Evolutionary conservation across 2,797 vertebrate species (phyloP), one percentile per base, ranked within the genome.

Genomic region (Neosalanx taihuensis): DNA sequence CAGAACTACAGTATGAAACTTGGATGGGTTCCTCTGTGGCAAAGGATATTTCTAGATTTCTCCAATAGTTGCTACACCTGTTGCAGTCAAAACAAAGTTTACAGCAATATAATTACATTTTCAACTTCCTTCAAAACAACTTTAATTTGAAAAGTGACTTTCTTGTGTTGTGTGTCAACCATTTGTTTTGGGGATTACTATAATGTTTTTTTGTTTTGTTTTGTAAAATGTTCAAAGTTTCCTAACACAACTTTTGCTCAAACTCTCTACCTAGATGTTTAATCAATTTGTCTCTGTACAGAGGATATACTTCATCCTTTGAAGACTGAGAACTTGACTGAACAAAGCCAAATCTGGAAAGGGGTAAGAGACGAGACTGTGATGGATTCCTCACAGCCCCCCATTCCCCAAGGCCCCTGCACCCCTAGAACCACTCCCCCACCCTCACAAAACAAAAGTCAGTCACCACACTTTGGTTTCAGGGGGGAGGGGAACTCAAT

Each of bases 391-490:
- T 83, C 77, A 67, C 76, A 72, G 75, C 80, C 70, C 51, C 51
- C 51, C 51, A 15, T 67, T 64, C 46, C 66, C 72, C 35, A 64
- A 64, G 63, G 58, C 57, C 64, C 76, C 74, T 18, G 46, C 76
- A 69, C 58, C 66, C 83, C 77, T 87, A 78, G 82, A 64, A 86
- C 82, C 66, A 60, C 76, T 78, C 82, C 86, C 80, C 74, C 71
- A 79, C 86, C 83, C 87, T 77, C 81, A 86, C 89, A 89, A 86
- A 89, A 91, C 85, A 90, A 90, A 91, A 91, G 86, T 91, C 86
- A 85, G 80, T 76, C 87, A 75, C 87, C 84, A 86, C 83, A 74
- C 84, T 84, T 80, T 86, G 88, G 72, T 74, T 67, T 64, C 59
- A 75, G 72, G 76, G 91, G 91, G 92, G 90, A 91, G 88, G 91